A percentile compares a stretch with the other conserved stretches of the same genome.
These are phyloP conservation scores for Hylaeus anthracinus DNA, from an alignment of 1,140 invertebrate species.

Conservation along the genomic window DNA sequence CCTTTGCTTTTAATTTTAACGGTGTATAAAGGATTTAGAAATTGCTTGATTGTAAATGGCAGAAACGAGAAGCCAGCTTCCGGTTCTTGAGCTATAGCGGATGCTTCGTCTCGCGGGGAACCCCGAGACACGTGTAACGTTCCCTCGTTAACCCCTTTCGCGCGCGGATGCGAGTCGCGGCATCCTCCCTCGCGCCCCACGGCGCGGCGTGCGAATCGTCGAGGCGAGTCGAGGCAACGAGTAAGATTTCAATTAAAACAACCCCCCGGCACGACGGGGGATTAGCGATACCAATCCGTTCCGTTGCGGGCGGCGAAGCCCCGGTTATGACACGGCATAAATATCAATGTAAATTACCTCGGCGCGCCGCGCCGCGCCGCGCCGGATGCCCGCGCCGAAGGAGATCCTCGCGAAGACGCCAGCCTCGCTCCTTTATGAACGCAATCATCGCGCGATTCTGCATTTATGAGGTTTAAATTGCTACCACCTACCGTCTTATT, in stretches of 20 bases:
- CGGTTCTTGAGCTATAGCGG: not conserved
- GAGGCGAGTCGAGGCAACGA: slow-evolving; percentile 70
- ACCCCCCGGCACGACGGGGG: slow-evolving; percentile 77
- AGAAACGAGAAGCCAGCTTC: not conserved
- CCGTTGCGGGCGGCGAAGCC: slow-evolving; percentile 53
- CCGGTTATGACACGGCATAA: slow-evolving; percentile 81
- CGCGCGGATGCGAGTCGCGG: slow-evolving; percentile 11
- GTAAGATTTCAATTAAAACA: slow-evolving; percentile 82
- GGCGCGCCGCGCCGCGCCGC: slow-evolving; percentile 19
- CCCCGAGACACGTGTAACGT: slow-evolving; percentile 53
- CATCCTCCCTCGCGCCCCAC: not conserved
- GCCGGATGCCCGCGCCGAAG: slow-evolving; percentile 50
- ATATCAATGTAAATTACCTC: slow-evolving; percentile 81
- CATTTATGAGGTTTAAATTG: slow-evolving; percentile 79
- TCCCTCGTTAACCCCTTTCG: slow-evolving; percentile 61
- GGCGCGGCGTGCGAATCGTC: slow-evolving; percentile 1
- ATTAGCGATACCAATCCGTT: slow-evolving; percentile 81
- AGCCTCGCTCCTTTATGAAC: slow-evolving; percentile 73
- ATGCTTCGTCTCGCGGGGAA: not conserved
- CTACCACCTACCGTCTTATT: slow-evolving; percentile 49
- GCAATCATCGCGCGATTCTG: slow-evolving; percentile 77
- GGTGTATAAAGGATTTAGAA: not conserved
- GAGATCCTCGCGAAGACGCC: slow-evolving; percentile 66
- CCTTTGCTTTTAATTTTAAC: not conserved
- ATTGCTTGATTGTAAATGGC: not conserved